Evolutionary conservation across 53 echinoderm and acorn worm species (phyloP).

Genomic region (Henricia sp.): DNA sequence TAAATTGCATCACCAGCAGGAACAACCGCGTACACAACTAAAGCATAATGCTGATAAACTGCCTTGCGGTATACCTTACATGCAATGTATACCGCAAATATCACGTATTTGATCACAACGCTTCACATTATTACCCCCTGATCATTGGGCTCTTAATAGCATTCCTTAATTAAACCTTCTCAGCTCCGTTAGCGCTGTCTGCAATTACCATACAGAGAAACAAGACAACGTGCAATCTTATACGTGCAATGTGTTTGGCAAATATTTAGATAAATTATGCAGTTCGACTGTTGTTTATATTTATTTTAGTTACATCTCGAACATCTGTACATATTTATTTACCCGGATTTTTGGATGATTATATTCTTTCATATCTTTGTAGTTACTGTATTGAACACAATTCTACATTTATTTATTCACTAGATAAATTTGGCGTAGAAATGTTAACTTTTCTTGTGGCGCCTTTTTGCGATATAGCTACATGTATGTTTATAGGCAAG

Average conservation of each 20-base stretch:
- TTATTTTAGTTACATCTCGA: not conserved
- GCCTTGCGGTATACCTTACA: no score
- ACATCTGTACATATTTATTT: not conserved
- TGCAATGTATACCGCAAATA: no score
- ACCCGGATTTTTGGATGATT: no score
- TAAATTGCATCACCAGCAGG: no score
- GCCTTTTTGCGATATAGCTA: conserved; percentile 25
- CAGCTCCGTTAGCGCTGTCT: not conserved
- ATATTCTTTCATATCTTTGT: conserved; percentile 1
- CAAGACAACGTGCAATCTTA: no score
- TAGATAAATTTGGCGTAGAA: conserved; percentile 2
- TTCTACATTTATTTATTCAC: conserved; percentile 1
- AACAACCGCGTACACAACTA: no score
- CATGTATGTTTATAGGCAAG: conserved; percentile 38
- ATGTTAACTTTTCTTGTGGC: not conserved
- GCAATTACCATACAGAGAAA: no score
- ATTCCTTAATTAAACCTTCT: not conserved
- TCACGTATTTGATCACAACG: no score
- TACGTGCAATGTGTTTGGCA: not conserved
- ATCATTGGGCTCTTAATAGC: no score
- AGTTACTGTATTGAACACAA: not conserved
- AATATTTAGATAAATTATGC: not conserved
- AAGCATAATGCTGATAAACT: no score
- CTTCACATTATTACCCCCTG: no score
- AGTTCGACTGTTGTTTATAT: not conserved